Conservation (phyloP, 2,888 invertebrate genomes). For the Pollenia labialis region DNA sequence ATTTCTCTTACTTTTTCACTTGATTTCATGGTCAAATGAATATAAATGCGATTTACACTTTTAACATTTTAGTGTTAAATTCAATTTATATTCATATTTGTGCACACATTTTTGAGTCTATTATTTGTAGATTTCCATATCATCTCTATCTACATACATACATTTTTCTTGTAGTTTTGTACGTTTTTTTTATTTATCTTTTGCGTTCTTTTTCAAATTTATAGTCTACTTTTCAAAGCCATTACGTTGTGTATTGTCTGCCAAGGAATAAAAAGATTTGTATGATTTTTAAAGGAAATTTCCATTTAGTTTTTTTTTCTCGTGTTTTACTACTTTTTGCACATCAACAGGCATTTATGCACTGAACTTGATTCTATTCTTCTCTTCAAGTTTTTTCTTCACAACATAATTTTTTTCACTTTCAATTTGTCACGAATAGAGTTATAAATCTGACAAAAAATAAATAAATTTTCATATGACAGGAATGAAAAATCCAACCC, state of each 20-base stretch:
- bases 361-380: constrained; percentile 69
- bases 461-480: constrained; percentile 56
- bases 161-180: constrained; percentile 22
- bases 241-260: constrained; percentile 66
- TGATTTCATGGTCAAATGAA: constrained; percentile 78
- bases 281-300: constrained; percentile 65
- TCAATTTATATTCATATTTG: constrained; percentile 82
- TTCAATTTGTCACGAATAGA: constrained; percentile 79
- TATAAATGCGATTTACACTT: constrained; percentile 79
- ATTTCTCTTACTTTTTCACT: constrained; percentile 9
- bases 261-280: constrained; percentile 57
- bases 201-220: constrained; percentile 27
- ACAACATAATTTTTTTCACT: constrained; percentile 72
- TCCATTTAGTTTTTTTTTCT: constrained; percentile 36
- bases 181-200: constrained; percentile 4
- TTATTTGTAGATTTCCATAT: constrained; percentile 79
- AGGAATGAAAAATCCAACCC: background rate
- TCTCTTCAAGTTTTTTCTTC: constrained; percentile 35
- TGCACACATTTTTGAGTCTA: constrained; percentile 77
- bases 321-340: constrained; percentile 33
- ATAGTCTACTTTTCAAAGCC: constrained; percentile 62
- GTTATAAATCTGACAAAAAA: constrained; percentile 68
- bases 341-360: constrained; percentile 71
- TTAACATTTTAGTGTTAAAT: constrained; percentile 78
- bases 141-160: constrained; percentile 70